Percentiles rank a stretch among this genome's conserved stretches.
Evolutionary conservation across 2,113 vertebrate species (phyloP).

Genomic region (Crotalus viridis): DNA sequence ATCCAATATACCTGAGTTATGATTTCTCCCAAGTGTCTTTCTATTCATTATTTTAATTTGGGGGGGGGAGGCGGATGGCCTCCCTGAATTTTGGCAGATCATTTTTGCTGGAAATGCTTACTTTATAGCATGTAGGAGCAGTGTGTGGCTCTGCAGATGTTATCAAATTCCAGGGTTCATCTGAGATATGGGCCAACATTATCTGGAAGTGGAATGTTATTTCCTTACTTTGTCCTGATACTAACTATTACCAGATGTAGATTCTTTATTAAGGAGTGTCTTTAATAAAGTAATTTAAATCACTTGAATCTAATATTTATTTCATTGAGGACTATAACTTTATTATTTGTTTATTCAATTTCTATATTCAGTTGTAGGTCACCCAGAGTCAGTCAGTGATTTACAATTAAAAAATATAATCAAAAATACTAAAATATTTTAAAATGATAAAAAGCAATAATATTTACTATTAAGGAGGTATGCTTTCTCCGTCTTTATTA

Average conservation of each 20-base stretch:
- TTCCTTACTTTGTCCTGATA: background rate
- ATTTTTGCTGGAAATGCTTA: background rate
- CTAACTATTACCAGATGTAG: background rate
- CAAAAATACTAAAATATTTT: background rate
- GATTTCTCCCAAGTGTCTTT: background rate
- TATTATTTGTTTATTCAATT: background rate
- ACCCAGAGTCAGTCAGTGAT: background rate
- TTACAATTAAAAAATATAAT: background rate
- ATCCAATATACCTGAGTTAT: background rate
- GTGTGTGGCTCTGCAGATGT: background rate
- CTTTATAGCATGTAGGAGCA: background rate
- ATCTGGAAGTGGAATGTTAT: background rate
- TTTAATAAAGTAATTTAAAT: background rate
- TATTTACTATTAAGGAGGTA: background rate
- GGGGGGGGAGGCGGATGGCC: background rate
- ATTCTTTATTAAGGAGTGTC: background rate
- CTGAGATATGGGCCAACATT: background rate
- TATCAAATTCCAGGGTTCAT: background rate
- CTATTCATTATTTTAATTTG: background rate
- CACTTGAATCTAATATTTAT: background rate
- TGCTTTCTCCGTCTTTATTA: background rate
- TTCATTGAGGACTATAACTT: background rate
- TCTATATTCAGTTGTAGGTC: background rate
- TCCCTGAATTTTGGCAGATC: background rate
- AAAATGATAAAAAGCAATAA: background rate